A percentile compares a stretch with the other conserved stretches of the same genome.
Conservation (phyloP, 35 echinoderm and acorn worm species). For the Acanthaster planci region DNA sequence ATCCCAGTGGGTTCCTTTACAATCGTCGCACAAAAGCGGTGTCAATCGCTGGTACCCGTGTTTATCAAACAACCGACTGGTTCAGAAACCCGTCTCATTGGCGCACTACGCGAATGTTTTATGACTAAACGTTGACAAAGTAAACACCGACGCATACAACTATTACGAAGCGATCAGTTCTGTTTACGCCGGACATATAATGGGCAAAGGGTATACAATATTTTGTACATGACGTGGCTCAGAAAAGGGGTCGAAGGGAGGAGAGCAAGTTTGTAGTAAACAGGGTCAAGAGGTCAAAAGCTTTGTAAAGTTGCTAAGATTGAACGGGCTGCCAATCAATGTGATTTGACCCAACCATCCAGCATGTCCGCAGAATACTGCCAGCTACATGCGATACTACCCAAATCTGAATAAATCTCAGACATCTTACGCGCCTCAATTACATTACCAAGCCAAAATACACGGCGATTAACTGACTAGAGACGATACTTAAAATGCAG, state of each 20-base stretch:
- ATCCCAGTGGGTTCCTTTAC: not conserved
- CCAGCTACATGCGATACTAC: not conserved
- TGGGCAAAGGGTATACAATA: not conserved
- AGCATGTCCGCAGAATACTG: not conserved
- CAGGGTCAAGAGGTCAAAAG: slow-evolving; percentile 5
- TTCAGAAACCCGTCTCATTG: not conserved
- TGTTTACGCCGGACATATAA: not conserved
- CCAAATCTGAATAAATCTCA: not conserved
- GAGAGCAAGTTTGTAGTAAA: not conserved
- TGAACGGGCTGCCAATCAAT: not conserved
- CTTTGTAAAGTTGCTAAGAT: not conserved
- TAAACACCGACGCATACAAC: not conserved
- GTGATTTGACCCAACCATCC: too few species aligned
- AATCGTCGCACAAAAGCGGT: not conserved
- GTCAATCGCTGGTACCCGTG: slow-evolving; percentile 17
- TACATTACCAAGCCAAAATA: not conserved
- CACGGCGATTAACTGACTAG: too few species aligned
- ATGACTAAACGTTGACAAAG: not conserved
- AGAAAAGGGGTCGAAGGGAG: not conserved
- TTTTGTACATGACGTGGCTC: not conserved
- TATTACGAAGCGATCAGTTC: not conserved
- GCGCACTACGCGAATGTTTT: not conserved
- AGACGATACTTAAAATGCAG: too few species aligned
- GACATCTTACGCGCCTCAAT: not conserved
- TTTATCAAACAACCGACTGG: not conserved